Base-by-base conservation (phyloP, 1,140 invertebrate species). In the Stratiolaelaps scimitus region DNA sequence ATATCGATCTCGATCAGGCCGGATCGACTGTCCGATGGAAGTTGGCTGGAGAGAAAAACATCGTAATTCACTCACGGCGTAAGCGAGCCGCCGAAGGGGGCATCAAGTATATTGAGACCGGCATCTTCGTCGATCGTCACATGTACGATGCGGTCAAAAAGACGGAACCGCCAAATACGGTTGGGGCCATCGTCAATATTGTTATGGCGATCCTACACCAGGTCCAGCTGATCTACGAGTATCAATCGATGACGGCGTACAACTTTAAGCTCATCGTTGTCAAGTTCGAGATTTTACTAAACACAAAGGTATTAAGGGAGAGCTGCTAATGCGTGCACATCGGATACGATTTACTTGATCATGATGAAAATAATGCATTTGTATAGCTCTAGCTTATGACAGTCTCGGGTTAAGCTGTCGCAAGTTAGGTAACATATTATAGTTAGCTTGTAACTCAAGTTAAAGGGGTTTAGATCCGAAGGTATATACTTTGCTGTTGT, bases 171-270 rank as follows among this genome's bases (percentile, higher is more conserved):
- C 64, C 65, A 17, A 65, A 69, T 26, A 44, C 66, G 2, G 64
- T 69, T 2, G 67, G 68, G 26, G 70, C 69, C 7, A 67, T 75
- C 10, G 67, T 68, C n/a, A 68, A 72, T 29, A 67, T 72, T 0
- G 70, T 75, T 19, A 66, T 75, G n/a, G 70, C 71, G 13, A 71
- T 71, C 48, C 68, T 71, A 46, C 68, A 69, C 66, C 66, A 71
- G 64, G 70, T 73, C 13, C 69, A 73, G 65, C 53, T 70, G 1
- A 72, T 70, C 64, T 72, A 70, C 47, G 66, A 71, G 13, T 73
- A 68, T 67, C 67, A 70, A 10, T 67, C 69, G 15, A 67, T 72
- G 65, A 71, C 67, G 48, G 71, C 68, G 1, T 60, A 29, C 23
- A 53, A 64, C 30, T 69, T 72, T 17, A 69, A 68, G 53, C 68